phyloP scores from a whole-genome alignment of 2,113 vertebrate genomes.

The Columba janthina region DNA sequence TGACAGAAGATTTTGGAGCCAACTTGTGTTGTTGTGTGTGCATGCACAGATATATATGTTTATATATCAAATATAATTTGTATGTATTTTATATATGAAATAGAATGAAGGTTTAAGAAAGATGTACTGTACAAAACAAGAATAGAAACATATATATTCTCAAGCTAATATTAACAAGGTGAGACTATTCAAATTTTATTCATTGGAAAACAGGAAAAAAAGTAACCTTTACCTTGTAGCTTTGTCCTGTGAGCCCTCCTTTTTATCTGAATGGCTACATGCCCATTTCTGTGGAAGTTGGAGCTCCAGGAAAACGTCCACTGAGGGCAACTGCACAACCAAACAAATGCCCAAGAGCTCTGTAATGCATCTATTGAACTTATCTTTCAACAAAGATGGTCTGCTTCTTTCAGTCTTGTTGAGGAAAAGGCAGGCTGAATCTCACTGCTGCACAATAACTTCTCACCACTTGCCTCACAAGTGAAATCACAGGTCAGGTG shows the following conservation, averaged over 20 bases:
- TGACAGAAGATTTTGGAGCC: neutral
- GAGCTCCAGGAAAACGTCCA: neutral
- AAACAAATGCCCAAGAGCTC: neutral
- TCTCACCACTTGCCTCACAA: neutral
- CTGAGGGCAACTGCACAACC: neutral
- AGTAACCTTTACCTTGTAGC: neutral
- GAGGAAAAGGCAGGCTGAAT: neutral
- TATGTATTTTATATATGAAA: neutral
- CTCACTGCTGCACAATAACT: neutral
- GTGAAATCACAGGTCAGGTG: neutral
- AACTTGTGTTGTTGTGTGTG: neutral
- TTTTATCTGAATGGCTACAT: neutral
- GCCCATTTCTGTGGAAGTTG: neutral
- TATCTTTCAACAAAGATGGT: neutral
- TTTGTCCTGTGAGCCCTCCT: neutral
- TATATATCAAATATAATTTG: too few species aligned
- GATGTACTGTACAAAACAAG: neutral
- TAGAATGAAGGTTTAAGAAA: neutral
- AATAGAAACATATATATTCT: neutral
- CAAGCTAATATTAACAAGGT: neutral
- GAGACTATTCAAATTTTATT: neutral
- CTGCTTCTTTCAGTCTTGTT: neutral
- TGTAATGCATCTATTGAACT: neutral
- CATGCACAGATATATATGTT: accelerated
- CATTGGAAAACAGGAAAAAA: neutral